phyloP scores from a whole-genome alignment of 2,797 vertebrate genomes.

The Siniperca undulata region DNA sequence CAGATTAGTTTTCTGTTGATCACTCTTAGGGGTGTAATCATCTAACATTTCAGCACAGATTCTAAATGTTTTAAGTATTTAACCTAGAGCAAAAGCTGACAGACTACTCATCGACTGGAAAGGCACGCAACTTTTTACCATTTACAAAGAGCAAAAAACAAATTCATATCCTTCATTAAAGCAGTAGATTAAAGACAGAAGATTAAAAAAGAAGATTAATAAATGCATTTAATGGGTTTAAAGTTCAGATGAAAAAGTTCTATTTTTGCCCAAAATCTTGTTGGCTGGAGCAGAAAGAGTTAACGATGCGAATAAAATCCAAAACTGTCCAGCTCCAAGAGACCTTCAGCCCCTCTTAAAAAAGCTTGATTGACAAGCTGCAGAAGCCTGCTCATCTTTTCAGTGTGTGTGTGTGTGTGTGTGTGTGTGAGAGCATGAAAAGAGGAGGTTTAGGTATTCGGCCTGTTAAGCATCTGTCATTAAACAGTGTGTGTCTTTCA shows the following conservation, averaged over 20 bases:
- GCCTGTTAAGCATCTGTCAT: conserved; percentile 80
- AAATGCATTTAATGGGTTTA: not conserved
- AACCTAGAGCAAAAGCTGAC: not conserved
- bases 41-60: not conserved
- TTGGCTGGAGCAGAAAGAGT: conserved; percentile 20
- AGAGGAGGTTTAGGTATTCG: conserved; percentile 67
- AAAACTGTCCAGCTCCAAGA: conserved; percentile 13
- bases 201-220: conserved; percentile 18
- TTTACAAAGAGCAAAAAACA: conserved; percentile 15
- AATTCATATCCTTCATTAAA: conserved; percentile 5
- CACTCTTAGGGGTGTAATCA: not conserved
- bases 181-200: not conserved
- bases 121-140: not conserved
- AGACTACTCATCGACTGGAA: not conserved
- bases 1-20: not conserved
- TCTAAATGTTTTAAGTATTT: not conserved
- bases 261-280: not conserved
- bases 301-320: conserved; percentile 39
- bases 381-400: conserved; percentile 52
- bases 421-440: conserved; percentile 29
- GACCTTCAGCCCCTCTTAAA: conserved; percentile 59
- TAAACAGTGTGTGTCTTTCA: conserved; percentile 76
- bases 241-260: conserved; percentile 15
- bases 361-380: conserved; percentile 67
- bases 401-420: conserved; percentile 18